phyloP scores from a whole-genome alignment of 1,140 invertebrate species.

The Piezodorus guildinii region DNA sequence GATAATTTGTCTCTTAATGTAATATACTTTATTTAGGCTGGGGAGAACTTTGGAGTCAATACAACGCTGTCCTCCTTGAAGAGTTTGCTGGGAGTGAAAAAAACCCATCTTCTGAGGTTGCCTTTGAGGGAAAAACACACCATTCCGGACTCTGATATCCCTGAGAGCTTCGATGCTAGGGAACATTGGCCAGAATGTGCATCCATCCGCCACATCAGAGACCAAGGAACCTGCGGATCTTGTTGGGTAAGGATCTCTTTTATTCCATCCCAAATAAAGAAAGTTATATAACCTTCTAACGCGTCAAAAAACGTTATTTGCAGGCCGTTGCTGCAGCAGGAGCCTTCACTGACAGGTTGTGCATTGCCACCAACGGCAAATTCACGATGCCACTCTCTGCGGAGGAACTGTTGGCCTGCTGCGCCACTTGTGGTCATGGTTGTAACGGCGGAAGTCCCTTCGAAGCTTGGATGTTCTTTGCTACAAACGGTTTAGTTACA shows the following conservation, averaged over 20 bases:
- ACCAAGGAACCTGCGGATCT: background rate
- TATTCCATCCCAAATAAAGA: too few relatives aligned
- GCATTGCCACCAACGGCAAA: too few relatives aligned
- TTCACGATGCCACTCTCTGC: too few relatives aligned
- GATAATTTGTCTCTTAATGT: background rate
- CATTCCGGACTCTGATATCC: background rate
- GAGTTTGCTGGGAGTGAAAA: background rate
- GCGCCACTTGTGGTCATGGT: too few relatives aligned
- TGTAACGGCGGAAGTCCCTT: too few relatives aligned
- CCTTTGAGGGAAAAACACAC: background rate
- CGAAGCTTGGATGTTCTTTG: too few relatives aligned
- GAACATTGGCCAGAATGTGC: background rate
- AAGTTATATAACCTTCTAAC: background rate
- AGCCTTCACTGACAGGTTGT: too few relatives aligned
- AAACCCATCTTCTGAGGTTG: background rate
- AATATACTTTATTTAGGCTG: background rate
- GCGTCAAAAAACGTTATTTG: background rate
- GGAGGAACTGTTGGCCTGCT: too few relatives aligned
- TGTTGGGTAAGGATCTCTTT: background rate
- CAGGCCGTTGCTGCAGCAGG: too few relatives aligned
- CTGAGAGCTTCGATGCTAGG: background rate
- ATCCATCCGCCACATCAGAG: background rate
- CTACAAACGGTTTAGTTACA: too few relatives aligned
- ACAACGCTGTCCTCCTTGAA: background rate
- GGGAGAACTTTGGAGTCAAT: background rate